Evolutionary conservation across 2,797 vertebrate genomes (phyloP), one percentile per base, ranked within the genome.

Genomic region (Pangasius krempfi): DNA sequence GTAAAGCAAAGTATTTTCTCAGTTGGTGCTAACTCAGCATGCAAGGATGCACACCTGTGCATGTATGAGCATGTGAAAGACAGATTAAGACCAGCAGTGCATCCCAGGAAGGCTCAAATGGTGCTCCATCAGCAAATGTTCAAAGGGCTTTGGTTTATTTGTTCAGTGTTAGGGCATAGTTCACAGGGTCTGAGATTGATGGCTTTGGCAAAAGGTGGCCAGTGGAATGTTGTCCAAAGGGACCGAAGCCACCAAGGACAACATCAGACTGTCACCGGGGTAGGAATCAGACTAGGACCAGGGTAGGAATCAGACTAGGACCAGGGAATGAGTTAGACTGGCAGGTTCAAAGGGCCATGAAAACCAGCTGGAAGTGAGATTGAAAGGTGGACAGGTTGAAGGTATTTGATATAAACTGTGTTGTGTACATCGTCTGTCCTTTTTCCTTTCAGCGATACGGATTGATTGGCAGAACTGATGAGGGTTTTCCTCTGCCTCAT

Each of bases 341-440:
- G 92, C 92, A 94, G 94, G 94, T 93, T 95, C 94, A 95, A 94
- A 94, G 94, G 93, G 94, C 64, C 92, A 92, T 90, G 91, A 89
- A 79, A 92, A 81, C 85, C 88, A 81, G 87, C 79, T 37, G 90
- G 90, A 81, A 82, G 73, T 87, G 86, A 84, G 40, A 82, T 37
- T 30, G 33, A 90, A 20, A 78, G 50, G n/a, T 66, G 30, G 16
- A 76, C 33, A 84, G 52, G 60, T 78, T 56, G 76, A 52, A 75
- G 20, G 33, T 52, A 25, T 81, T 52, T 79, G 14, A 79, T 44
- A n/a, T 83, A 40, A 58, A 30, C 37, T 27, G 18, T 66, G 13
- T 40, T 68, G 25, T 66, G 47, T 68, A 44, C 37, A 79, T 50
- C 30, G 12, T 80, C 30, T 86, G 56, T 66, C 25, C 30, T 44